Base-by-base conservation (phyloP, 2,888 invertebrate genomes). In the Lacanobia wlatinum region DNA sequence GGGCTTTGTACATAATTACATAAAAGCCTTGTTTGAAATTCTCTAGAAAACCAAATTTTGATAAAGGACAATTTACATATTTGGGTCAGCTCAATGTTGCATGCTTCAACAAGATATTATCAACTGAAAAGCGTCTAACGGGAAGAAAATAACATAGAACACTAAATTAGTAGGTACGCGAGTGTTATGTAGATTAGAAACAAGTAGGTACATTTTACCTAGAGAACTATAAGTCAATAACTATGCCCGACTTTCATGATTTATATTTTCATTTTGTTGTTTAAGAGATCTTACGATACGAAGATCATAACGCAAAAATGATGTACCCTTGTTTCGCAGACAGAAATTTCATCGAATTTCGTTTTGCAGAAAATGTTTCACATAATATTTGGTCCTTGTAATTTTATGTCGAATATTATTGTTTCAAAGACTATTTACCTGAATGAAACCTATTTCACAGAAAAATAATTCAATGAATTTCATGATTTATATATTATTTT, bases 21-120 rank as follows among this genome's bases (percentile, higher is more conserved):
- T 70, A 73, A 65, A 71, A 66, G 67, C 64, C 60, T 73, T 74
- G 84, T 72, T 84, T 70, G 68, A 81, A 74, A 71, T 74, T 83
- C 72, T 72, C 21, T 56, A 74, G 62, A 68, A 83, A 77, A 84
- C 70, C 68, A 77, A 77, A 72, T 70, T 81, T 70, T 73, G 70
- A 76, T 64, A 65, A 34, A 59, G 65, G 61, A 62, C 66, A 69
- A 70, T 80, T 79, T 70, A 67, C 73, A 73, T 83, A 83, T 68
- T 79, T 78, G 56, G 67, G 80, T 55, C 66, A 79, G 67, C 50
- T 53, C 28, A 63, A 56, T 52, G 65, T 67, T 64, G 53, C 40
- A 78, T 40, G 56, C 28, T 65, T 38, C 53, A 55, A 66, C 46
- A n/a, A 59, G 12, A 63, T 76, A 59, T 59, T 70, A 53, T 61